Evolutionary conservation across 2,888 invertebrate species (phyloP).

Genomic region (Drosophila mimetica): DNA sequence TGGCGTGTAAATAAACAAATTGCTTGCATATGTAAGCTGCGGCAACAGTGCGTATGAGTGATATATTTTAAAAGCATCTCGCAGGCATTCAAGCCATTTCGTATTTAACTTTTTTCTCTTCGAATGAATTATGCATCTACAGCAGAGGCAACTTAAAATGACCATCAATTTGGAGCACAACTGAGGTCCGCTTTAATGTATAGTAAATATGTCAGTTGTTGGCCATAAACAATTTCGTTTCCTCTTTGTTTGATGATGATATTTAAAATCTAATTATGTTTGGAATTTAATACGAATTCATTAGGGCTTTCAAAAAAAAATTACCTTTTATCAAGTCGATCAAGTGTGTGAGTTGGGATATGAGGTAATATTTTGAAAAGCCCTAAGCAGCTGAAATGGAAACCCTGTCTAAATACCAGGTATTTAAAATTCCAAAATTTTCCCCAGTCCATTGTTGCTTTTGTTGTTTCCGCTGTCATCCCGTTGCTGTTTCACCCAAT

Average conservation of each 20-base stretch:
- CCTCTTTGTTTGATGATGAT: background rate
- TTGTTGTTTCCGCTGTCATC: slow-evolving; percentile 16
- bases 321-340: background rate
- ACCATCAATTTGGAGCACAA: background rate
- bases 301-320: background rate
- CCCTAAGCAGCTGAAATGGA: no score
- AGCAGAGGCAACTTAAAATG: slow-evolving; percentile 1
- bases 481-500: slow-evolving; percentile 24
- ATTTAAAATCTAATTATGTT: background rate
- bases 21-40: background rate
- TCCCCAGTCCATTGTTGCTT: slow-evolving; percentile 13
- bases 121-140: slow-evolving; percentile 3
- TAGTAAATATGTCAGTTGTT: background rate
- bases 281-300: background rate
- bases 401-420: background rate
- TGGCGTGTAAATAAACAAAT: background rate
- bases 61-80: slow-evolving; percentile 13
- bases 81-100: slow-evolving; percentile 10
- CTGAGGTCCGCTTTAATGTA: background rate
- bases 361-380: no score
- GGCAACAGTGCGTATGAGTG: slow-evolving; percentile 17
- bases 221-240: background rate
- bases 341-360: no score
- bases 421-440: slow-evolving; percentile 16
- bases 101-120: slow-evolving; percentile 6